These are phyloP conservation scores for Achlya flavicornis DNA, from an alignment of 2,888 invertebrate species.

Conservation along the genomic window DNA sequence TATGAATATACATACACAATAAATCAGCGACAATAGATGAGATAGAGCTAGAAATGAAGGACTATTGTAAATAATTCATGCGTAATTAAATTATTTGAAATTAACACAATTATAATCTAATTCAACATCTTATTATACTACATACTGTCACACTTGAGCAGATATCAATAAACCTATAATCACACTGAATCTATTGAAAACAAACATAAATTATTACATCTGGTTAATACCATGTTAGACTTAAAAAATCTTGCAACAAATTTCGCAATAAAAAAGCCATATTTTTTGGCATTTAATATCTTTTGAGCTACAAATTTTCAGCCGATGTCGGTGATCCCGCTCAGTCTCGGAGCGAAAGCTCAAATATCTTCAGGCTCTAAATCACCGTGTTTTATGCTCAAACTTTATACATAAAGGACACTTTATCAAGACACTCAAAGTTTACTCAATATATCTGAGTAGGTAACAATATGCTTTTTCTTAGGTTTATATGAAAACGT, in stretches of 20 bases:
- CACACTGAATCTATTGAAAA: not conserved
- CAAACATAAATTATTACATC: not conserved
- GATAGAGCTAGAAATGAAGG: too few species aligned
- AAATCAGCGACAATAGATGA: too few species aligned
- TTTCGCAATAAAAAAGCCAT: not conserved
- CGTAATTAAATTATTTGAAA: too few species aligned
- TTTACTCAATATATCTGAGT: constrained; percentile 36
- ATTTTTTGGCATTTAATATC: not conserved
- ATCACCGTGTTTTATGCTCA: constrained; percentile 50
- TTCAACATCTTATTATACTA: too few species aligned
- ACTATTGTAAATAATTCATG: too few species aligned
- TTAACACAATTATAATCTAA: too few species aligned
- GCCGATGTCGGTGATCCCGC: not conserved
- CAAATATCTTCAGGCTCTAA: constrained; percentile 32
- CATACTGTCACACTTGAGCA: not conserved
- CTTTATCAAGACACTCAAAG: constrained; percentile 41
- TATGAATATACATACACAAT: too few species aligned
- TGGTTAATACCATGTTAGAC: not conserved
- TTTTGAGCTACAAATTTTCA: not conserved
- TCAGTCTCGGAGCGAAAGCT: constrained; percentile 13
- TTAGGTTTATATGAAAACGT: constrained; percentile 11
- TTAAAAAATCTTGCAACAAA: not conserved
- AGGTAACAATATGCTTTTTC: constrained; percentile 38
- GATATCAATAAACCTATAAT: not conserved
- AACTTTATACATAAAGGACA: constrained; percentile 49